These are phyloP conservation scores for Triplophysa siluroides DNA, from an alignment of 2,113 vertebrate species.

Conservation along the genomic window DNA sequence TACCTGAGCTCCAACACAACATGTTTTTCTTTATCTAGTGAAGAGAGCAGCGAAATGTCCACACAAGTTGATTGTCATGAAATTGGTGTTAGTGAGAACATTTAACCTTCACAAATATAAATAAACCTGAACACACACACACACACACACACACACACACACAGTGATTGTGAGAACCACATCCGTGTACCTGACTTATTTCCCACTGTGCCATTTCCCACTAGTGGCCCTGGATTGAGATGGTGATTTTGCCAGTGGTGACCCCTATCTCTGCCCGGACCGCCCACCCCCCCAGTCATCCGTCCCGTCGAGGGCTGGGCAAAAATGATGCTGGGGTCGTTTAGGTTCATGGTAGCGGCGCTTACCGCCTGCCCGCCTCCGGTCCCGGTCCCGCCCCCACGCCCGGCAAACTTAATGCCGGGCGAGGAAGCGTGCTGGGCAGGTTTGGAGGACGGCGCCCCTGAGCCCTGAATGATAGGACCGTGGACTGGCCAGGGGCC, in stretches of 20 bases:
- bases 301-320: slow-evolving; percentile 88
- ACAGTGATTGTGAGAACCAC: slow-evolving; percentile 44
- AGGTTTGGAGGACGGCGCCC: slow-evolving; percentile 70
- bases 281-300: slow-evolving; percentile 78
- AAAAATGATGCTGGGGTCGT: slow-evolving; percentile 99
- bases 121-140: background rate
- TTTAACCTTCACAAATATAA: too few species aligned
- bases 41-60: too few species aligned
- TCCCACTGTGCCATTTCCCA: slow-evolving; percentile 88
- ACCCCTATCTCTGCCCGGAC: slow-evolving; percentile 81
- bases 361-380: slow-evolving; percentile 71
- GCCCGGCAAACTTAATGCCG: slow-evolving; percentile 80
- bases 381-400: slow-evolving; percentile 63
- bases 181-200: slow-evolving; percentile 87
- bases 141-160: slow-evolving; percentile 38
- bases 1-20: slow-evolving; percentile 43
- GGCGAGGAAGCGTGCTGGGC: slow-evolving; percentile 74
- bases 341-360: slow-evolving; percentile 85
- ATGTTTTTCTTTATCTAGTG: background rate
- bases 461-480: slow-evolving; percentile 80
- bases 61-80: too few species aligned
- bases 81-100: too few species aligned
- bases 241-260: slow-evolving; percentile 93
- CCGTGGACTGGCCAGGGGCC: slow-evolving; percentile 92
- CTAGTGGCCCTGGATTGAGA: slow-evolving; percentile 83